These are phyloP conservation scores for Eciton burchellii DNA, from an alignment of 1,140 invertebrate species.

Conservation along the genomic window DNA sequence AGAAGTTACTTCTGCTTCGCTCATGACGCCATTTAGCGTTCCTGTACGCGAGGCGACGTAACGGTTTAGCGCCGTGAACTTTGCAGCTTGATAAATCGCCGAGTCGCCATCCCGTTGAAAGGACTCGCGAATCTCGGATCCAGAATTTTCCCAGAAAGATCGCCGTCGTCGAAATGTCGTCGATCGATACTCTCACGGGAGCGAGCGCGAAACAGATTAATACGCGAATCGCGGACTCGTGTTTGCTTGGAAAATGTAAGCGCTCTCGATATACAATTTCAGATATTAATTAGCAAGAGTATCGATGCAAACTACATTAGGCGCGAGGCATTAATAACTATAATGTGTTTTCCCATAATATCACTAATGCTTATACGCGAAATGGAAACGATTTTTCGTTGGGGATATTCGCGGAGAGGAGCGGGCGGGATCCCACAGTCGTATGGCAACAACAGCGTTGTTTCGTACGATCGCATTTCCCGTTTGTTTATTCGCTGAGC, in stretches of 20 bases:
- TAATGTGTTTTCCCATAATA: background rate
- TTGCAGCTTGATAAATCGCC: background rate
- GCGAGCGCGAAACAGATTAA: background rate
- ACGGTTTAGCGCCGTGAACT: background rate
- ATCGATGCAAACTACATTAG: background rate
- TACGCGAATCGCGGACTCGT: background rate
- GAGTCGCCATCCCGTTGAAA: background rate
- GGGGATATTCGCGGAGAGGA: background rate
- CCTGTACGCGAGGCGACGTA: background rate
- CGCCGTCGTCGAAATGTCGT: background rate
- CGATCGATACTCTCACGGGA: background rate
- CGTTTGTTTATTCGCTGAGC: conserved; percentile 34
- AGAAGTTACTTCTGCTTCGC: background rate
- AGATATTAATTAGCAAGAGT: background rate
- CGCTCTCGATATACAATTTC: conserved; percentile 15
- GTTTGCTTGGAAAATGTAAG: background rate
- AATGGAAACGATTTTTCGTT: background rate
- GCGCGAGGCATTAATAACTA: background rate
- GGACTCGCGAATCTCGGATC: background rate
- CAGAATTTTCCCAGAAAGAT: background rate
- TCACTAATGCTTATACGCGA: background rate
- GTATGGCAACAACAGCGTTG: conserved; percentile 1
- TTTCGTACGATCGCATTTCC: conserved; percentile 15
- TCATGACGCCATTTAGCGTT: background rate
- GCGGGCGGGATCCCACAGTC: background rate